Conservation (phyloP, 2,888 invertebrate species). For the Geophilus truncorum region DNA sequence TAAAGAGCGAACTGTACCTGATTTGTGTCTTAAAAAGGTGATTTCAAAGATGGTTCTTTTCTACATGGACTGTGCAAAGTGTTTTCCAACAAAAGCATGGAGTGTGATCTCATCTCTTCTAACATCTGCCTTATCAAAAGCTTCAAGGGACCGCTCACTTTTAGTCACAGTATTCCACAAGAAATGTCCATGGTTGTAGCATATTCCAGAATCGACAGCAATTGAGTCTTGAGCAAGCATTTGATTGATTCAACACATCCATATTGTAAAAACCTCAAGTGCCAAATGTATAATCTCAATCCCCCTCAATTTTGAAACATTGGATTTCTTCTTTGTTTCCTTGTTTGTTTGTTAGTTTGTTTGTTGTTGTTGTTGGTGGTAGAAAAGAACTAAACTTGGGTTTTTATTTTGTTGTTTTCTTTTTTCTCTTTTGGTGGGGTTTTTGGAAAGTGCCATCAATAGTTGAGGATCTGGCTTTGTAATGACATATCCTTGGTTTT, state of each 20-base stretch:
- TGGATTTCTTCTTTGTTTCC: background rate
- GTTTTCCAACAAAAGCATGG: background rate
- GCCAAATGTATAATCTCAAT: constrained; percentile 28
- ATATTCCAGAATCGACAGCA: no score
- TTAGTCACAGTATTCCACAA: no score
- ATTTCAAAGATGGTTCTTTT: background rate
- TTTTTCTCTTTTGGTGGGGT: no score
- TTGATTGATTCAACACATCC: background rate
- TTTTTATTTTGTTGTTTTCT: no score
- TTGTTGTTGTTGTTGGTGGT: background rate
- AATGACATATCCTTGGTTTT: background rate
- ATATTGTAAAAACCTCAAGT: constrained; percentile 34
- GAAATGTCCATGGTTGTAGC: no score
- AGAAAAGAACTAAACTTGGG: background rate
- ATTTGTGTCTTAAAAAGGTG: background rate
- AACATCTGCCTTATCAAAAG: background rate
- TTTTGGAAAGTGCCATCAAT: background rate
- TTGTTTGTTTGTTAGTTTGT: no score
- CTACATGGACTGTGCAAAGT: no score
- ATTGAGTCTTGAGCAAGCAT: no score
- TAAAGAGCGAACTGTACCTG: background rate
- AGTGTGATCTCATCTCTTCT: background rate
- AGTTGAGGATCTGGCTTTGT: no score
- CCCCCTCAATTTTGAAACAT: background rate
- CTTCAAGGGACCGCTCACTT: background rate